Conservation (phyloP, 1,140 invertebrate genomes). For the Galendromus occidentalis region DNA sequence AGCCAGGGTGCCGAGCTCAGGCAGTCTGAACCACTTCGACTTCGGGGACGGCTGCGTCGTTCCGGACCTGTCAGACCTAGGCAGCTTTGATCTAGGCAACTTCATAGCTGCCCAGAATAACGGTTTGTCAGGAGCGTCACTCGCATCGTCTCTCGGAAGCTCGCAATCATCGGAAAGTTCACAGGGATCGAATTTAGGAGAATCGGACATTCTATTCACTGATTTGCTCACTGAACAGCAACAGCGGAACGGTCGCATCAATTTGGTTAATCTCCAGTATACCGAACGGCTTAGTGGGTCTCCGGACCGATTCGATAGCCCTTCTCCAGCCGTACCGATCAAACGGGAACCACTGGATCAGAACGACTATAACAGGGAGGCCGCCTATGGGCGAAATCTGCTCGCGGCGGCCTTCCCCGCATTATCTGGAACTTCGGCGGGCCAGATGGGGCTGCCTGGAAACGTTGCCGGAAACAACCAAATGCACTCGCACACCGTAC, state of each 20-base stretch:
- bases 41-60: slow-evolving; percentile 10
- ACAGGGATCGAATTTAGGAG: slow-evolving; percentile 2
- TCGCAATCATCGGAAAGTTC: slow-evolving; percentile 10
- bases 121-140: neutral
- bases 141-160: slow-evolving; percentile 7
- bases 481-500: slow-evolving; percentile 5
- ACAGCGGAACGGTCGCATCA: neutral
- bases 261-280: neutral
- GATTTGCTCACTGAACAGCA: slow-evolving; percentile 6
- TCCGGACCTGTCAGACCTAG: slow-evolving; percentile 5
- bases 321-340: slow-evolving; percentile 8
- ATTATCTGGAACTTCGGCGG: slow-evolving; percentile 1
- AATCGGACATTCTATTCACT: slow-evolving; percentile 5
- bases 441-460: neutral
- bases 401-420: slow-evolving; percentile 9
- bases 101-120: slow-evolving; percentile 6
- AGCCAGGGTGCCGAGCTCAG: slow-evolving; percentile 6
- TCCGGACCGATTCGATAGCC: slow-evolving; percentile 7
- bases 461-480: neutral
- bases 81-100: slow-evolving; percentile 4
- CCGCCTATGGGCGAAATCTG: slow-evolving; percentile 7
- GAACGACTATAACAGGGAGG: slow-evolving; percentile 10
- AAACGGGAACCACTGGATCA: slow-evolving; percentile 9
- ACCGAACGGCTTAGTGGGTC: neutral
- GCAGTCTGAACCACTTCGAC: slow-evolving; percentile 5